Evolutionary conservation across 2,113 vertebrate species (phyloP), one percentile per base, ranked within the genome.

Genomic region (Aplodontia rufa): DNA sequence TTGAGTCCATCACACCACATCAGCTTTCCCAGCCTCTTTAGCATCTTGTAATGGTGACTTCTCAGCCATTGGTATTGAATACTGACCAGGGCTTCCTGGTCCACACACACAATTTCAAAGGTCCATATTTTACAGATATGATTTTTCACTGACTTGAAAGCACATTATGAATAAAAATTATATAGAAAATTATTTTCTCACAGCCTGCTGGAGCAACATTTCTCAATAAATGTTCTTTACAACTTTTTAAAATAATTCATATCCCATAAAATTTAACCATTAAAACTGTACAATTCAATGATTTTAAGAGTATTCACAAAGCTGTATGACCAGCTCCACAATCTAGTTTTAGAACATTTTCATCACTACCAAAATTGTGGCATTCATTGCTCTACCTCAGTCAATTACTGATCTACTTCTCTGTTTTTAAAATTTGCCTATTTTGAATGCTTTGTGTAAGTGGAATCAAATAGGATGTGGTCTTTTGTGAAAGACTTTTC

Each of bases 321-420:
- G 5, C 22, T 91, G 8, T 40, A n/a, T 35, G 62, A 68, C 58
- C 11, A 68, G 55, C 55, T 80, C 32, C 53, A 78, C 75, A 60
- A 58, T 84, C 42, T 87, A 71, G 85, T 82, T 81, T 94, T 69
- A 91, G 49, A 84, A 74, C 8, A 81, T 72, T 91, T 84, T 88
- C 16, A 53, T 91, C 6, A 32, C 4, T 26, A 8, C 37, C 20
- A 12, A 95, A 87, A 68, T 66, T 42, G 26, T 51, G 81, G 35
- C 32, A 28, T 47, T 93, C 17, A 55, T 17, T 85, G 11, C 19
- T 11, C 66, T 24, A 19, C 30, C 12, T 92, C 78, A 42, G 51
- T 35, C 84, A 91, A 66, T n/a, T 60, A 49, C 71, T 78, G 12
- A 45, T 75, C 32, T 81, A 40, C 32, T 40, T 91, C 22, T 62